phyloP scores from a whole-genome alignment of 2,888 invertebrate genomes.

The Thumatha senex region DNA sequence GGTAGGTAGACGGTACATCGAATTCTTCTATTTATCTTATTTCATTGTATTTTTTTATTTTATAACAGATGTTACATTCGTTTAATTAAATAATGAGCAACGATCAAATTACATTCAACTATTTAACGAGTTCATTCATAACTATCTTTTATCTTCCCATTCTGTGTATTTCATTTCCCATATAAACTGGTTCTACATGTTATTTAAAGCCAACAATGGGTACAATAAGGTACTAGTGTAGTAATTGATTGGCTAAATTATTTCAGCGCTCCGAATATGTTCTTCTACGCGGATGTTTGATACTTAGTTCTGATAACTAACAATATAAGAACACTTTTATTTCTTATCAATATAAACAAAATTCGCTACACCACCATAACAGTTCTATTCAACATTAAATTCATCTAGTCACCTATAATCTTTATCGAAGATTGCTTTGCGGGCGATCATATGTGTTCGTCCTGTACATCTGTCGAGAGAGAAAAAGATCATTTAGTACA shows the following conservation, averaged over 20 bases:
- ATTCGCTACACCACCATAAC: slow-evolving; percentile 43
- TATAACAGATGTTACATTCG: slow-evolving; percentile 18
- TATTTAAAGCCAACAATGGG: slow-evolving; percentile 30
- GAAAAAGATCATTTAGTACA: slow-evolving; percentile 82
- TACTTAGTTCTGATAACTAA: slow-evolving; percentile 52
- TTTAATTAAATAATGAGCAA: slow-evolving; percentile 52
- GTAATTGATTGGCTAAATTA: slow-evolving; percentile 36
- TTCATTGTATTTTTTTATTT: slow-evolving; percentile 16
- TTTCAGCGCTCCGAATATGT: slow-evolving; percentile 22
- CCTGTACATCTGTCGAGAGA: slow-evolving; percentile 88
- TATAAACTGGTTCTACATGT: slow-evolving; percentile 26
- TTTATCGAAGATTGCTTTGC: slow-evolving; percentile 61
- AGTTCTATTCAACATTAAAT: slow-evolving; percentile 46
- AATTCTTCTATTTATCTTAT: slow-evolving; percentile 28
- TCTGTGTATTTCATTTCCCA: slow-evolving; percentile 35
- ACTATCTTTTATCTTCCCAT: slow-evolving; percentile 23
- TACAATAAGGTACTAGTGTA: slow-evolving; percentile 28
- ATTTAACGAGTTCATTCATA: slow-evolving; percentile 43
- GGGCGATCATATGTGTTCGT: slow-evolving; percentile 87
- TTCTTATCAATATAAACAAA: slow-evolving; percentile 60
- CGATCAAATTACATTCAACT: slow-evolving; percentile 49
- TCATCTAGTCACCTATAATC: slow-evolving; percentile 40
- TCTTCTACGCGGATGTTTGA: slow-evolving; percentile 22
- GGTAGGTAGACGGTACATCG: slow-evolving; percentile 26
- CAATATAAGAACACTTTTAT: slow-evolving; percentile 80